Base-by-base conservation (phyloP, 2,113 vertebrate genomes). In the Mastomys coucha region DNA sequence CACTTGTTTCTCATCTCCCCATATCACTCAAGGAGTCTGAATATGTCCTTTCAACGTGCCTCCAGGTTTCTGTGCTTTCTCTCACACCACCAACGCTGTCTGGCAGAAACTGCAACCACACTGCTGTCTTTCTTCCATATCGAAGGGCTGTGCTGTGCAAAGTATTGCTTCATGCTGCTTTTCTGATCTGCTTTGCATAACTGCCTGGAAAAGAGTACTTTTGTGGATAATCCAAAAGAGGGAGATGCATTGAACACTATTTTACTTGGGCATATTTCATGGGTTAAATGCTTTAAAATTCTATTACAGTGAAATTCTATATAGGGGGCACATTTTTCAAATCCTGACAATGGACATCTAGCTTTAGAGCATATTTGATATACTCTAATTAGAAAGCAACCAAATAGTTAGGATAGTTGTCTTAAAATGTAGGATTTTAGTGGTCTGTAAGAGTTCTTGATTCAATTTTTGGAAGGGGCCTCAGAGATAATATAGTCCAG, bases 1-100 rank as follows among this genome's bases (percentile, higher is more conserved):
- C 96, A 89, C 97, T 98, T 96, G 94, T 86, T 96, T 97, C 78
- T 89, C 78, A 91, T 97, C 86, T 97, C 94, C 93, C 87, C 91
- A 42, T 94, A 93, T 96, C 87, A 75, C 91, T 96, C 81, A 93
- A 96, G 85, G 87, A 87, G 42, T 94, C 95, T 97, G 97, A 98
- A 92, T 96, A 76, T 96, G 97, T 98, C 96, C 97, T 95, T 97
- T 97, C 75, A 92, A 89, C 17, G 26, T 95, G 91, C 97, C 96
- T 97, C 78, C 82, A 95, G 94, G 95, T 97, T 97, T 97, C 96
- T 94, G 95, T 97, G 97, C 94, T 97, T 97, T 96, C 92, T 89
- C 93, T 97, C 96, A 96, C 96, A 97, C 97, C 97, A 97, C 97
- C 97, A 97, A 98, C 95, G 96, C 97, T 97, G 97, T 98, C 97